phyloP scores from a whole-genome alignment of 92 coral and sea anemone species.

The Zoanthus gigantus region DNA sequence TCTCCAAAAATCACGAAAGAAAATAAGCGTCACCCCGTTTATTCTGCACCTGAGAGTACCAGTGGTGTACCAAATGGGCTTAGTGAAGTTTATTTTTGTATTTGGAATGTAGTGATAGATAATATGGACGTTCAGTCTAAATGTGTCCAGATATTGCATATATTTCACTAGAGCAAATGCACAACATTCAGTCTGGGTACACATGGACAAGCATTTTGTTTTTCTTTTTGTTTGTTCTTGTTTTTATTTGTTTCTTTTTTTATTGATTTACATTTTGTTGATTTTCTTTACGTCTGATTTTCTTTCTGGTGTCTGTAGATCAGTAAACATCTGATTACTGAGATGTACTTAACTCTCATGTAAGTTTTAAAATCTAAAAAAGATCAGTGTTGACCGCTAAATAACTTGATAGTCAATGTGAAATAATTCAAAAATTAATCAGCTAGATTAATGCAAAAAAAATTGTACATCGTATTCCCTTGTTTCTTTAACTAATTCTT shows the following conservation, averaged over 20 bases:
- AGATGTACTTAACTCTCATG: background rate
- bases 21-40: too few species aligned
- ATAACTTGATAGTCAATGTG: too few species aligned
- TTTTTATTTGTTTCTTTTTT: constrained; percentile 19
- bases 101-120: background rate
- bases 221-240: constrained; percentile 38
- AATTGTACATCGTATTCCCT: too few species aligned
- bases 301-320: constrained; percentile 3
- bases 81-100: background rate
- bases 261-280: background rate
- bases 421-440: too few species aligned
- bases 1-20: too few species aligned
- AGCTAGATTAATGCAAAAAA: too few species aligned
- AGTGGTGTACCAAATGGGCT: background rate
- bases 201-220: constrained; percentile 81
- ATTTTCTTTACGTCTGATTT: constrained; percentile 16
- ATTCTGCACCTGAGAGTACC: too few species aligned
- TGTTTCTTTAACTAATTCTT: too few species aligned
- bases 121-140: background rate
- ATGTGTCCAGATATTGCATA: background rate
- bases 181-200: constrained; percentile 84
- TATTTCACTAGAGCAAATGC: background rate
- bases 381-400: background rate
- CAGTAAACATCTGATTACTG: background rate
- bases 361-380: background rate